Conservation (phyloP, 2,797 vertebrate species). For the Pangasius djambal region DNA sequence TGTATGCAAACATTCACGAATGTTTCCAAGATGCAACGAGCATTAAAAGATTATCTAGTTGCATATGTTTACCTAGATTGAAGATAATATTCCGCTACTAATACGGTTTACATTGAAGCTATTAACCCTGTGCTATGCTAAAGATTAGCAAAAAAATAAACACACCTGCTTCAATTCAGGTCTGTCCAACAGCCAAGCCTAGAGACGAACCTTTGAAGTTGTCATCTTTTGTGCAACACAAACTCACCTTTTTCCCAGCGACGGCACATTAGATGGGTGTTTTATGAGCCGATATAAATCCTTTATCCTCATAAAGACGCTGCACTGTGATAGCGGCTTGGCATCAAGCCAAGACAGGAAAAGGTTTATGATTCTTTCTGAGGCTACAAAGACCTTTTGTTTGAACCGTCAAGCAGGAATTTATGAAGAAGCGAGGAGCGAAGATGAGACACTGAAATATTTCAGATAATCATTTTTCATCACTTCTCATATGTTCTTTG, state of each 20-base stretch:
- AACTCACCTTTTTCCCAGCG: constrained; percentile 17
- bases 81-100: not conserved
- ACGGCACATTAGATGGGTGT: constrained; percentile 20
- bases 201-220: constrained; percentile 39
- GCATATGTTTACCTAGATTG: not conserved
- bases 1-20: not conserved
- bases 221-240: constrained; percentile 32
- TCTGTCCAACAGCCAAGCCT: constrained; percentile 10
- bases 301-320: constrained; percentile 23
- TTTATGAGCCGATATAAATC: constrained; percentile 40
- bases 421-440: constrained; percentile 36
- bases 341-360: constrained; percentile 29
- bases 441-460: constrained; percentile 34
- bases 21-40: not conserved
- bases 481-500: not conserved
- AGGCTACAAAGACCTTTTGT: constrained; percentile 41
- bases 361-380: not conserved
- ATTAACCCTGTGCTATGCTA: not conserved
- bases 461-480: constrained; percentile 34
- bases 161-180: constrained; percentile 36
- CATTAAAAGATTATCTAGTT: not conserved
- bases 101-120: not conserved
- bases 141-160: constrained; percentile 28
- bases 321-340: constrained; percentile 21
- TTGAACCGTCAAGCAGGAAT: constrained; percentile 38